Base-by-base conservation (phyloP, 92 coral and sea anemone genomes). In the Phymanthus crucifer region DNA sequence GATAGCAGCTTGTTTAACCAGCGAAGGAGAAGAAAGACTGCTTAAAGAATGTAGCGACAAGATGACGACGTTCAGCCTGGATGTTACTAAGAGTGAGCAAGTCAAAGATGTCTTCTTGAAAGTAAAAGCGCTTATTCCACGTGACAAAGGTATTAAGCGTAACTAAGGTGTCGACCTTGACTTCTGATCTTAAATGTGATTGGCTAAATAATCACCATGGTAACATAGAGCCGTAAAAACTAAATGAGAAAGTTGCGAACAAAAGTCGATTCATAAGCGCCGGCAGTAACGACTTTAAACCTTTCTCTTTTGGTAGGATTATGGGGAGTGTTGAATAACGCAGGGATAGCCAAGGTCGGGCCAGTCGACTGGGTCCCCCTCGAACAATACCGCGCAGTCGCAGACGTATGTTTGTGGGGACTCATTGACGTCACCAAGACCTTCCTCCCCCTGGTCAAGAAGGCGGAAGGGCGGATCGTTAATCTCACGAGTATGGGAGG, bases 301-400 rank as follows among this genome's bases (percentile, higher is more conserved):
- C 50, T 43, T 43, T 54, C 21, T 52, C 46, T 37, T 46, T 31
- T 17, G 37, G 18, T 71, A 94, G 98, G 90, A 32, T 57, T 94
- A 32, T 94, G 98, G 98, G 90, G 97, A 6, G 72, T 94, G 36
- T 85, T 94, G 19, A 94, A 94, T 83, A 94, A 94, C 73, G 98
- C 98, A 31, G 98, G 97, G 17, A 86, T 92, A 31, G 87, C 86
- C 17, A 26, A 35, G n/a, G 78, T 80, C 32, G 98, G 98, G n/a
- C 98, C 94, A 6, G 75, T 90, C 12, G 98, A 94, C 68, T 94
- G 97, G 98, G 89, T 93, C 75, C 77, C 90, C 3, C 70, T 94
- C 32, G 91, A 90, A 7, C 83, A 83, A 8, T 87, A 85, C 74
- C 90, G 88, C 70, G 71, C 65, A 24, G 79, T 86, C 27, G 94